Evolutionary conservation across 2,797 vertebrate species (phyloP), one percentile per base, ranked within the genome.

Genomic region (Aselliscus stoliczkanus): DNA sequence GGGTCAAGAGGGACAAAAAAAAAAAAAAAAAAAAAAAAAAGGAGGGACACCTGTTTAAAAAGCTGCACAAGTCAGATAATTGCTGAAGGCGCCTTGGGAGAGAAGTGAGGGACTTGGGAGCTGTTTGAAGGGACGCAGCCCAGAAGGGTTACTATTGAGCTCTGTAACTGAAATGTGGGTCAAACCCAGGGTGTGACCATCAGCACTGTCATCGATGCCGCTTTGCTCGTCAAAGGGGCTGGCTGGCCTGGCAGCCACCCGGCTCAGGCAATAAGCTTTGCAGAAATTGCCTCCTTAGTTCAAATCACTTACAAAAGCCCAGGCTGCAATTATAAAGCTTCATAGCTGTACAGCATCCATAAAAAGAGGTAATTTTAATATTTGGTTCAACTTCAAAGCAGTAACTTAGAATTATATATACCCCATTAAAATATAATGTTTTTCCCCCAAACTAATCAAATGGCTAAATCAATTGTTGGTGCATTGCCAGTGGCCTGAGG

Each of bases 381-480:
- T 98, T 97, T 97, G 97, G 98, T 98, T 96, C 94, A 94, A 97
- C 97, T 98, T 98, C 98, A 98, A 98, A 98, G 98, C 97, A 90
- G 96, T 97, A 94, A 90, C 88, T 98, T 97, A 97, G 97, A 97
- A 98, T 98, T 98, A 97, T 98, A 98, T 98, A 98, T 98, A 98
- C 97, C 97, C 97, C 96, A 98, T 98, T 98, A 98, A 98, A 98
- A 98, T 98, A 98, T 98, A 98, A 98, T 97, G 97, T 97, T 98
- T 96, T 85, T 21, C 80, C 97, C 98, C 96, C 91, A 94, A 98
- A 97, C 98, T 98, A 98, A 98, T 98, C 98, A 97, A 98, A 98
- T 98, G 98, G 94, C 98, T 98, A 98, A 98, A 98, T 98, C 98
- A 97, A 98, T 98, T 98, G 82, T 95, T 98, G 98, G 98, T 97